These are phyloP conservation scores for Achroia grisella DNA, from an alignment of 1,140 invertebrate genomes.

Conservation along the genomic window DNA sequence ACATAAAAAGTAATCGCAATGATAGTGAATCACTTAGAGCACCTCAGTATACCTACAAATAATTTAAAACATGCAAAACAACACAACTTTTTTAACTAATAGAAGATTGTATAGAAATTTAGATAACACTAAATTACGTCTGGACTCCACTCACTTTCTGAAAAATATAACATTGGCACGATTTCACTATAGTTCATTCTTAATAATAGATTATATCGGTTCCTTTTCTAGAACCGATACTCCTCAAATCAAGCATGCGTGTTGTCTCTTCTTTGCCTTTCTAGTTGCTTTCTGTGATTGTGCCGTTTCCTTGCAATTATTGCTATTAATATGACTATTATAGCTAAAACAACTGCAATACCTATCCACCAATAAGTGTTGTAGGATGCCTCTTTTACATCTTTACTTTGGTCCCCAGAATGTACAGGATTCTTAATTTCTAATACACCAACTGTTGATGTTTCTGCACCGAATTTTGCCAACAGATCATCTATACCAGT, in stretches of 20 bases:
- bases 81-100: conserved; percentile 21
- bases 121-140: conserved; percentile 21
- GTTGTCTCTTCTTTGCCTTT: conserved; percentile 53
- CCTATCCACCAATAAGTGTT: conserved; percentile 66
- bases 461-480: conserved; percentile 41
- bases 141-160: conserved; percentile 17
- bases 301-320: conserved; percentile 62
- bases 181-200: conserved; percentile 36
- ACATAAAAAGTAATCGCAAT: no score
- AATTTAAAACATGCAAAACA: conserved; percentile 21
- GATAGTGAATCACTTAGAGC: conserved; percentile 22
- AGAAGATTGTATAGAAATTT: conserved; percentile 23
- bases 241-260: conserved; percentile 66
- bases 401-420: conserved; percentile 34
- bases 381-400: conserved; percentile 52
- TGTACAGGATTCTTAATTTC: conserved; percentile 58
- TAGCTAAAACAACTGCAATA: conserved; percentile 47
- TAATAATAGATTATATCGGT: conserved; percentile 28
- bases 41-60: conserved; percentile 42
- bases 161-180: conserved; percentile 36
- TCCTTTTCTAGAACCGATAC: conserved; percentile 63
- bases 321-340: conserved; percentile 51
- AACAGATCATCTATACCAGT: conserved; percentile 26
- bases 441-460: conserved; percentile 54
- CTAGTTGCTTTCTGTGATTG: conserved; percentile 57